phyloP scores from a whole-genome alignment of 2,797 vertebrate genomes.

The Girardinus metallicus region DNA sequence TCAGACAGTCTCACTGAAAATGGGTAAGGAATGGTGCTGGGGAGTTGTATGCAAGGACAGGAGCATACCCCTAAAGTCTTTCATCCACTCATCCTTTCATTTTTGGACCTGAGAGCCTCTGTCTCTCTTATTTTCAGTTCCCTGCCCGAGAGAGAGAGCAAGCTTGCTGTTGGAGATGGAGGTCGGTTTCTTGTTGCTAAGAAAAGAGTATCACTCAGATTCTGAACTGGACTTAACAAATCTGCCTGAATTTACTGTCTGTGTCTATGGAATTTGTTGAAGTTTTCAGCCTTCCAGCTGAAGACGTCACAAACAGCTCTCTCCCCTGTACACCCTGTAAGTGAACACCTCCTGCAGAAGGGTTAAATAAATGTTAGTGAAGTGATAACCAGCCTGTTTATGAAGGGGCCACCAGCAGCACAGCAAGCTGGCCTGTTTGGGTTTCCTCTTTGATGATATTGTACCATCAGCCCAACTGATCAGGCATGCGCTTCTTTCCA shows the following conservation, averaged over 20 bases:
- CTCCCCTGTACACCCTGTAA: slow-evolving; percentile 62
- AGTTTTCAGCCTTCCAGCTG: slow-evolving; percentile 84
- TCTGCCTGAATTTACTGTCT: not conserved
- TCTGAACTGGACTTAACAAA: slow-evolving; percentile 14
- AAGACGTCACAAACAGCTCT: slow-evolving; percentile 75
- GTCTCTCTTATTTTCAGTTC: slow-evolving; percentile 52
- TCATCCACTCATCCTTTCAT: slow-evolving; percentile 57
- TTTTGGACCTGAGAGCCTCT: slow-evolving; percentile 39
- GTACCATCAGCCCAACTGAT: slow-evolving; percentile 43
- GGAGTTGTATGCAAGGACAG: slow-evolving; percentile 43
- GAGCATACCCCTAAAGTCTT: slow-evolving; percentile 48
- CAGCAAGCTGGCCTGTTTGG: slow-evolving; percentile 80
- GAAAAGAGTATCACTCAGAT: slow-evolving; percentile 24
- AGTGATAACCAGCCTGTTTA: slow-evolving; percentile 98
- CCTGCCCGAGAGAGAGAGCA: slow-evolving; percentile 44
- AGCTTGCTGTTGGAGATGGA: slow-evolving; percentile 48
- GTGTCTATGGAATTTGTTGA: slow-evolving; percentile 1
- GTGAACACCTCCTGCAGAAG: slow-evolving; percentile 86
- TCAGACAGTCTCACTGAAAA: slow-evolving; percentile 75
- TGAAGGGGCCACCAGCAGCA: slow-evolving; percentile 81
- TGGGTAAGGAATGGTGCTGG: slow-evolving; percentile 55
- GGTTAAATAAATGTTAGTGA: slow-evolving; percentile 99
- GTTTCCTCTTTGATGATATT: slow-evolving; percentile 75
- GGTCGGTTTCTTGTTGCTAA: slow-evolving; percentile 27
- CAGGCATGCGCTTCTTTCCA: slow-evolving; percentile 17